Base-by-base conservation (phyloP, 2,797 vertebrate species). In the Knipowitschia caucasica region DNA sequence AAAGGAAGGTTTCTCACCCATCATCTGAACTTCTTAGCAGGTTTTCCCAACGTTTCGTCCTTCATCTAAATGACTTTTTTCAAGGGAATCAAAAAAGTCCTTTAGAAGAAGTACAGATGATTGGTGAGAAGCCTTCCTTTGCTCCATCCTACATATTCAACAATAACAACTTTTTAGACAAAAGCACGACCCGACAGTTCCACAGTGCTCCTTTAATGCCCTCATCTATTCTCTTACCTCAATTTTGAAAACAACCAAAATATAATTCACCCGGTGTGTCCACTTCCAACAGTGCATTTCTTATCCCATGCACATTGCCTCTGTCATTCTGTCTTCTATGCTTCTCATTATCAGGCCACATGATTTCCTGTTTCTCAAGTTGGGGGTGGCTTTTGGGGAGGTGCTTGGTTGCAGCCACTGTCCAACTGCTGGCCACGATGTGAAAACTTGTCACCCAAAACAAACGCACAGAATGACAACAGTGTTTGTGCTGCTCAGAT, bases 321-420 rank as follows among this genome's bases (percentile, higher is more conserved):
- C 47, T 58, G 20, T 67, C 39, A 59, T 29, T 62, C 43, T 44
- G 47, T 50, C 54, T 69, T 51, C 31, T n/a, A 7, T 29, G 8
- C 64, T 57, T 33, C 69, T 70, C 62, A 80, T 68, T 71, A 71
- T 61, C 50, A 50, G 11, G 46, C 44, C 73, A 60, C 69, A 63
- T 47, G 59, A 77, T 77, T 79, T 85, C 73, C 71, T 71, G 69
- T 74, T 75, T 77, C 59, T 67, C 43, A 2, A 50, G 50, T 53
- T 51, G 59, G 39, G 23, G 56, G 57, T 65, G 69, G 53, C 66
- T 66, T 59, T 43, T 5, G 42, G 67, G 72, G 74, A 71, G 57
- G 55, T 47, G 69, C 61, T 44, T 53, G 35, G 57, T 58, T 27
- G 35, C 15, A 33, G 31, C 36, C 35, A 21, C 62, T 80, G 73